These are phyloP conservation scores for Chironomus tepperi DNA, from an alignment of 1,140 invertebrate species.

Conservation along the genomic window DNA sequence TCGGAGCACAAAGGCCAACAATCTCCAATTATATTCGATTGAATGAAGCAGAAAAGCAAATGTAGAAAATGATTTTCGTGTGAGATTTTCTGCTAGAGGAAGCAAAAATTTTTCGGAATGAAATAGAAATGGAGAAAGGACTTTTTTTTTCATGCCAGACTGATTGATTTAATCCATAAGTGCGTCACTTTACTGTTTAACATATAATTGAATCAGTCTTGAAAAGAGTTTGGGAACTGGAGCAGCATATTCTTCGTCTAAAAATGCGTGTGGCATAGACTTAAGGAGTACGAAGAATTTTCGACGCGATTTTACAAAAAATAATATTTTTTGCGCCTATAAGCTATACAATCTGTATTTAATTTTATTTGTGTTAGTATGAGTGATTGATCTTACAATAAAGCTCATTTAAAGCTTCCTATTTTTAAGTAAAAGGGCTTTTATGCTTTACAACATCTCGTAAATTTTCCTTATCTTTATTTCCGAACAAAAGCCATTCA, in stretches of 20 bases:
- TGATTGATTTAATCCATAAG: conserved; percentile 20
- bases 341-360: not conserved
- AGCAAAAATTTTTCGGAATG: not conserved
- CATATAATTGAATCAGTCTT: not conserved
- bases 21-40: not conserved
- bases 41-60: conserved; percentile 3
- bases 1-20: not conserved
- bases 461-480: too few species aligned
- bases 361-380: not conserved
- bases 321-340: not conserved
- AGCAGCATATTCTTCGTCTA: too few species aligned
- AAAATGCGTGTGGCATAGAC: too few species aligned
- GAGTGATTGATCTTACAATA: not conserved
- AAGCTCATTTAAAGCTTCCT: not conserved
- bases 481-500: too few species aligned
- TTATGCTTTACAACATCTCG: too few species aligned
- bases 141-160: not conserved
- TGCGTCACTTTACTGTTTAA: not conserved
- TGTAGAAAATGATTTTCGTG: not conserved
- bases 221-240: too few species aligned
- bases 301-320: not conserved
- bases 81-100: conserved; percentile 12
- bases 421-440: not conserved
- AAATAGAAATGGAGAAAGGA: not conserved
- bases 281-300: not conserved